A percentile compares a stretch with the other conserved stretches of the same genome.
These are phyloP conservation scores for Sorex araneus DNA, from an alignment of 2,113 vertebrate genomes.

Conservation along the genomic window DNA sequence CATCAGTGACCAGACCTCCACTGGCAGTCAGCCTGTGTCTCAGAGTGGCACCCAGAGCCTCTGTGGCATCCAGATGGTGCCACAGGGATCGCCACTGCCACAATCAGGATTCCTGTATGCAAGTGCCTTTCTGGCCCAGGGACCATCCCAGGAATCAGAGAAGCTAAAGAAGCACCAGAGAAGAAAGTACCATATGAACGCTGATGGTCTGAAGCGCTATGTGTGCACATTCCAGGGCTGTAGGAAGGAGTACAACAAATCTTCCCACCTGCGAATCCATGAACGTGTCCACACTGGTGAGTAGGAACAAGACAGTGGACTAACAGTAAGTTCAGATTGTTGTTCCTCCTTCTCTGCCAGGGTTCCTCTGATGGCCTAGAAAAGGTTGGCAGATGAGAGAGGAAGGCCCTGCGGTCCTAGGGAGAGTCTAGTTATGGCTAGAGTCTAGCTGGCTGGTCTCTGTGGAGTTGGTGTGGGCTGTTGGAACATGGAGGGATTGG, in stretches of 20 bases:
- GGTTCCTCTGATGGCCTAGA: background rate
- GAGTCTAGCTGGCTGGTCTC: background rate
- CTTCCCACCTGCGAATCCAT: constrained; percentile 43
- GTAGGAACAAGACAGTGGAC: background rate
- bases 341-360: too few relatives aligned
- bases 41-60: too few relatives aligned
- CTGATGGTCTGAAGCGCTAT: background rate
- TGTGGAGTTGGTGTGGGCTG: too few relatives aligned
- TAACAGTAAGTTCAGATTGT: background rate
- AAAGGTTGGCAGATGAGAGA: background rate
- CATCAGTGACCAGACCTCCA: too few relatives aligned
- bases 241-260: constrained; percentile 33
- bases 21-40: too few relatives aligned
- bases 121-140: background rate
- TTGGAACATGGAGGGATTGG: background rate
- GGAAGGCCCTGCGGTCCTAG: background rate
- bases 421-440: background rate
- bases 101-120: too few relatives aligned
- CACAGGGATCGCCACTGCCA: too few relatives aligned
- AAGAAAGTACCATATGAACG: too few relatives aligned
- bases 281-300: constrained; percentile 69
- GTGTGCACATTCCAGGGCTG: constrained; percentile 28
- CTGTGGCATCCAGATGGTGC: too few relatives aligned
- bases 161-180: background rate
- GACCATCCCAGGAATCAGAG: background rate